A percentile compares a stretch with the other conserved stretches of the same genome.
These are phyloP conservation scores for Sussaba pulchella DNA, from an alignment of 2,888 invertebrate genomes.

Conservation along the genomic window DNA sequence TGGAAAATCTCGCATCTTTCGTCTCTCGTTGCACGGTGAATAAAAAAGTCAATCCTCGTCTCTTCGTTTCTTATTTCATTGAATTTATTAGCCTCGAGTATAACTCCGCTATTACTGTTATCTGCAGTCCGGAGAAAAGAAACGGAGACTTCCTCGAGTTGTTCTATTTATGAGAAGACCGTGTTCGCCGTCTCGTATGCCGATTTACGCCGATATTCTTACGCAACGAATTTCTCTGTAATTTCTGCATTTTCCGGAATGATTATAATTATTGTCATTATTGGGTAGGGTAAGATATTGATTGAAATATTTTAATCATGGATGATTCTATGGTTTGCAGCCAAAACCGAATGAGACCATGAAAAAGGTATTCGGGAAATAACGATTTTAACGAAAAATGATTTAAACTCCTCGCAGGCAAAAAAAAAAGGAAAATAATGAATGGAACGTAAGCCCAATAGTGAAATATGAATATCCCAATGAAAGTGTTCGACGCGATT, in stretches of 20 bases:
- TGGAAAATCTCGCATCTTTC: conserved; percentile 20
- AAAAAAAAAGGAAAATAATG: no score
- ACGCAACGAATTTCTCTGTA: conserved; percentile 21
- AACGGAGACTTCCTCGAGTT: conserved; percentile 17
- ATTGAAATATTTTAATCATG: no score
- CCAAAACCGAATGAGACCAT: no score
- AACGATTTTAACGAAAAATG: no score
- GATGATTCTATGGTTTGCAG: no score
- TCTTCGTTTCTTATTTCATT: conserved; percentile 22
- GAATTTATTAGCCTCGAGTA: conserved; percentile 47
- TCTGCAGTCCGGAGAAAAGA: conserved; percentile 35
- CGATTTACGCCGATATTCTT: conserved; percentile 15
- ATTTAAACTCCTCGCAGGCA: no score
- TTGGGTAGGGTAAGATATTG: no score
- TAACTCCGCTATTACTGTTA: conserved; percentile 32
- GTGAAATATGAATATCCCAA: no score
- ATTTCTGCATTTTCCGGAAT: neutral
- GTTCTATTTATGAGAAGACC: conserved; percentile 20
- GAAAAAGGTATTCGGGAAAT: no score
- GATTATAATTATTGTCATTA: neutral
- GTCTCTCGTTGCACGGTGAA: conserved; percentile 7
- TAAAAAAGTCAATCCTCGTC: conserved; percentile 20
- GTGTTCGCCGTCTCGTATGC: neutral
- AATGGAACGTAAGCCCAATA: no score
- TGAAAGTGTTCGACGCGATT: no score